phyloP scores from a whole-genome alignment of 1,140 invertebrate genomes.

The Drosophila lacteicornis region DNA sequence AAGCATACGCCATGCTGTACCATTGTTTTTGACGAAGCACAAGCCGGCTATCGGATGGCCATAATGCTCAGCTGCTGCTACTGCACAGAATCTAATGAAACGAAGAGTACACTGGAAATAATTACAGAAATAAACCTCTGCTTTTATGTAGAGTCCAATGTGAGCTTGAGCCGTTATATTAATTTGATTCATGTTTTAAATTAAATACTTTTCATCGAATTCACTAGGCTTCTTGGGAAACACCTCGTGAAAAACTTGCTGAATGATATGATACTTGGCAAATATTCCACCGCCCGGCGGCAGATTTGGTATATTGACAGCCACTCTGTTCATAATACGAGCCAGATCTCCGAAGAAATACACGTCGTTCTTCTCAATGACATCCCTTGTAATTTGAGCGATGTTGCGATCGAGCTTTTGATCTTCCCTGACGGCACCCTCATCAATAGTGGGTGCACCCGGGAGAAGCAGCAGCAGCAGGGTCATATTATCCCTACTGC shows the following conservation, averaged over 20 bases:
- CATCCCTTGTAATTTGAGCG: slow-evolving; percentile 9
- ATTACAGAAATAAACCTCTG: background rate
- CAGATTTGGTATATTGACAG: slow-evolving; percentile 6
- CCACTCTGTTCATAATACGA: slow-evolving; percentile 16
- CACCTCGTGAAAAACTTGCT: slow-evolving; percentile 9
- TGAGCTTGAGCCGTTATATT: no score
- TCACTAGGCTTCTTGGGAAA: slow-evolving; percentile 16
- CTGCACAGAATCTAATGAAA: slow-evolving; percentile 13
- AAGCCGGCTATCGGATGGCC: slow-evolving; percentile 24
- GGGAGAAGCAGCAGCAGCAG: slow-evolving; percentile 23
- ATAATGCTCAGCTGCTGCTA: slow-evolving; percentile 60
- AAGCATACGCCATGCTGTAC: slow-evolving; percentile 49
- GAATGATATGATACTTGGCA: slow-evolving; percentile 19
- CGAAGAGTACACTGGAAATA: background rate
- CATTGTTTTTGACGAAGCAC: slow-evolving; percentile 55
- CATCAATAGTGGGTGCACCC: slow-evolving; percentile 3
- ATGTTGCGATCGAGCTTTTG: slow-evolving; percentile 2
- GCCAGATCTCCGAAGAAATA: slow-evolving; percentile 10
- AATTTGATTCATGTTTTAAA: background rate
- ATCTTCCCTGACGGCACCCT: slow-evolving; percentile 12
- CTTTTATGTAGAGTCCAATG: no score
- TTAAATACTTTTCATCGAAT: slow-evolving; percentile 4
- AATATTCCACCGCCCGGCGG: slow-evolving; percentile 29
- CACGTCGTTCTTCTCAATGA: slow-evolving; percentile 22
- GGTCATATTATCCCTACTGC: slow-evolving; percentile 38